Base-by-base conservation (phyloP, 2,888 invertebrate species). In the Drosophila cyrtoloma region DNA sequence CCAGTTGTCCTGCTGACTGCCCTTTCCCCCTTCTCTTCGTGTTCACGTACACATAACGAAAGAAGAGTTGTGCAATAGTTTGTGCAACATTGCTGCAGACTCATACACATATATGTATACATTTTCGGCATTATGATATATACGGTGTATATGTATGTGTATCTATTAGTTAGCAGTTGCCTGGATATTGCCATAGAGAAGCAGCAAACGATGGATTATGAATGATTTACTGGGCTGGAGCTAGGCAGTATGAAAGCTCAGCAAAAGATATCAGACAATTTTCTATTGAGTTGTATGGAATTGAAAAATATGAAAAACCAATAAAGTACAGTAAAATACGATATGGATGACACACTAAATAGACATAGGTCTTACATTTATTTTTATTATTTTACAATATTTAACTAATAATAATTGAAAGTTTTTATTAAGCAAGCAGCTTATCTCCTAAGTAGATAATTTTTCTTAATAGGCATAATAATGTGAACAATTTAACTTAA, bases 31-130 rank as follows among this genome's bases (percentile, higher is more conserved):
- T 47, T n/a, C 56, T 1, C 28, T 28, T 22, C 1, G 39, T 30
- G 42, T 56, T 26, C 70, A 60, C 56, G 53, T 59, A 70, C 79
- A 78, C 75, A 59, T 67, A 73, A 75, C 72, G 52, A 75, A 69
- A 73, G 70, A 75, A 83, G 79, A 86, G 88, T 77, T 77, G 77
- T 77, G 79, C 67, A 78, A 78, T 66, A 78, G 77, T 78, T 87
- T 87, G 75, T 85, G 82, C 86, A 86, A 84, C 73, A 72, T 64
- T 47, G 59, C 73, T 73, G 65, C 69, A 64, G 30, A 42, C n/a
- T 30, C 14, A 65, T 47, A 47, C 22, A 42, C 33, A 52, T 10
- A 37, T 63, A 59, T 63, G 26, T 52, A 32, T 57, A 74, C 71
- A 77, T 61, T 70, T 71, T 71, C 26, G 68, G 67, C 75, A 75